Evolutionary conservation across 2,797 vertebrate genomes (phyloP).

Genomic region (Diglossa cyanea): DNA sequence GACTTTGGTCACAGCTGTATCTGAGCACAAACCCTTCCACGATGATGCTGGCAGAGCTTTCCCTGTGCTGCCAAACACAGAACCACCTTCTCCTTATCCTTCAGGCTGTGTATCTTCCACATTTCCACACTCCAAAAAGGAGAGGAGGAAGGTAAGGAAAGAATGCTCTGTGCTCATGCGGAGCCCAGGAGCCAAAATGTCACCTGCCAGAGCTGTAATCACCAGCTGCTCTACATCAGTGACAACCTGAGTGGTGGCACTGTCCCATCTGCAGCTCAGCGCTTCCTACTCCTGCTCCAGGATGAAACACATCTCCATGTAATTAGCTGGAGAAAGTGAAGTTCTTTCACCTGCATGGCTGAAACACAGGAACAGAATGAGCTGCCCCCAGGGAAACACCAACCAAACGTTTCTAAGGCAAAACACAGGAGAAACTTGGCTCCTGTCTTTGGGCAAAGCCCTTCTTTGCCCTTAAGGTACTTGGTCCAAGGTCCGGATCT

Average conservation of each 20-base stretch:
- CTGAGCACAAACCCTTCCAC: neutral
- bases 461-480: neutral
- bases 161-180: slow-evolving; percentile 23
- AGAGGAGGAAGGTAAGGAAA: slow-evolving; percentile 17
- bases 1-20: neutral
- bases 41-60: neutral
- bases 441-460: neutral
- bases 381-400: neutral
- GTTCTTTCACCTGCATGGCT: neutral
- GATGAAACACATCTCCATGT: neutral
- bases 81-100: neutral
- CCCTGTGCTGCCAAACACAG: neutral
- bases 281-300: neutral
- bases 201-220: slow-evolving; percentile 55
- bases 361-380: neutral
- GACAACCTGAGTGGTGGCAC: neutral
- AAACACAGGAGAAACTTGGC: neutral
- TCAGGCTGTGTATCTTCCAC: neutral
- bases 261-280: neutral
- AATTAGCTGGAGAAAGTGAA: neutral
- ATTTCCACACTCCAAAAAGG: neutral
- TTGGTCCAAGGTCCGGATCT: neutral
- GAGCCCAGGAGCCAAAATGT: slow-evolving; percentile 52
- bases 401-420: neutral
- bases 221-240: neutral